phyloP scores from a whole-genome alignment of 2,797 vertebrate species.

The Molothrus ater region DNA sequence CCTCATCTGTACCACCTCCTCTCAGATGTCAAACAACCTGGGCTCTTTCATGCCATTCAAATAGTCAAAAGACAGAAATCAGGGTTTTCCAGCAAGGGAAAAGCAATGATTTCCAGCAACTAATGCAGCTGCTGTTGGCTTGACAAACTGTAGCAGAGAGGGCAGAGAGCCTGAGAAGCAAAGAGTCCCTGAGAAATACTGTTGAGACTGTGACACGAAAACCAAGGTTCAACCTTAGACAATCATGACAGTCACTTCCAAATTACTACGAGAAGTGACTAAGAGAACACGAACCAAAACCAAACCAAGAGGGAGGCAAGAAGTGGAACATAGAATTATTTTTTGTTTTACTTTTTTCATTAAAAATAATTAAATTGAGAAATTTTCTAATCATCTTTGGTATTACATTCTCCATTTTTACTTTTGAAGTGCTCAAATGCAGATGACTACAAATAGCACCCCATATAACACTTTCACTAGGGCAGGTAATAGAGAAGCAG shows the following conservation, averaged over 20 bases:
- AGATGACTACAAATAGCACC: background rate
- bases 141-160: background rate
- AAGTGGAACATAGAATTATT: background rate
- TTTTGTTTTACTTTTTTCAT: background rate
- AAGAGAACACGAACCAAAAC: background rate
- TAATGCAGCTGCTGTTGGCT: background rate
- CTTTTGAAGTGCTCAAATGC: background rate
- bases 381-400: background rate
- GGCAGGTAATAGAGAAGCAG: background rate
- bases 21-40: background rate
- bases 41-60: background rate
- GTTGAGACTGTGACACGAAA: background rate
- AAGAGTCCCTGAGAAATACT: background rate
- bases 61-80: background rate
- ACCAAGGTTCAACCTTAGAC: background rate
- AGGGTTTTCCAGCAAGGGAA: background rate
- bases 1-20: background rate
- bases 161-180: background rate
- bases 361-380: background rate
- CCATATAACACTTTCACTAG: background rate
- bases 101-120: background rate
- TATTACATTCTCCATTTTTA: background rate
- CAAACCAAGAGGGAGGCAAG: background rate
- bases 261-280: too few species aligned
- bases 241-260: background rate